phyloP scores from a whole-genome alignment of 1,140 invertebrate species.

The Protaetia brevitarsis region DNA sequence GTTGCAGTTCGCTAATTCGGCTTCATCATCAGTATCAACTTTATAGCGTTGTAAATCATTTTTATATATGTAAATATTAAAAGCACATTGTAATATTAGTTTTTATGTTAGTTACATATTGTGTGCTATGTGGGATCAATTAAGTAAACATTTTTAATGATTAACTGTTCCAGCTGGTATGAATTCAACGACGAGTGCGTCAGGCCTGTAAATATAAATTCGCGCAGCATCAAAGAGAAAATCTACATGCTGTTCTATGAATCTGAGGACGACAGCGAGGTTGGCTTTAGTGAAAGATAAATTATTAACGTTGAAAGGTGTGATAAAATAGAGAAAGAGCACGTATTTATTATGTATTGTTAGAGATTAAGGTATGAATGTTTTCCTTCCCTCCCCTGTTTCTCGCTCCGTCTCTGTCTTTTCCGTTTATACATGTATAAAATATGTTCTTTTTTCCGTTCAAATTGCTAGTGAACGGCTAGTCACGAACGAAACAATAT shows the following conservation, averaged over 20 bases:
- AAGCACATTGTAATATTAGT: no score
- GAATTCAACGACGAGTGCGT: constrained; percentile 38
- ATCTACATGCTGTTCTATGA: constrained; percentile 3
- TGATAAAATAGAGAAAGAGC: no score
- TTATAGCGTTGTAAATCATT: no score
- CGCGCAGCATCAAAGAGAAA: not conserved
- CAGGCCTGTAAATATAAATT: not conserved
- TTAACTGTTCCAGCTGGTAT: constrained; percentile 32
- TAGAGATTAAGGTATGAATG: no score
- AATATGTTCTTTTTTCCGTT: not conserved
- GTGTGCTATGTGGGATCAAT: no score
- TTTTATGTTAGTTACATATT: no score
- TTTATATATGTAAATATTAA: no score
- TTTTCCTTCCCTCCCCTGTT: no score
- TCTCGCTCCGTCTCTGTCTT: no score
- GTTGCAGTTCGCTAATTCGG: no score
- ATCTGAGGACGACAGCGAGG: not conserved
- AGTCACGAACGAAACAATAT: not conserved
- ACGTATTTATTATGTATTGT: not conserved
- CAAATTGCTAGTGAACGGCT: not conserved
- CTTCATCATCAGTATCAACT: no score
- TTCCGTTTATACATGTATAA: not conserved
- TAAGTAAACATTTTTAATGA: not conserved
- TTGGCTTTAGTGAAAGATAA: not conserved
- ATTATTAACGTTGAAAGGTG: not conserved